A percentile compares a stretch with the other conserved stretches of the same genome.
phyloP scores from a whole-genome alignment of 2,113 vertebrate genomes.

The Henicopernis longicauda region DNA sequence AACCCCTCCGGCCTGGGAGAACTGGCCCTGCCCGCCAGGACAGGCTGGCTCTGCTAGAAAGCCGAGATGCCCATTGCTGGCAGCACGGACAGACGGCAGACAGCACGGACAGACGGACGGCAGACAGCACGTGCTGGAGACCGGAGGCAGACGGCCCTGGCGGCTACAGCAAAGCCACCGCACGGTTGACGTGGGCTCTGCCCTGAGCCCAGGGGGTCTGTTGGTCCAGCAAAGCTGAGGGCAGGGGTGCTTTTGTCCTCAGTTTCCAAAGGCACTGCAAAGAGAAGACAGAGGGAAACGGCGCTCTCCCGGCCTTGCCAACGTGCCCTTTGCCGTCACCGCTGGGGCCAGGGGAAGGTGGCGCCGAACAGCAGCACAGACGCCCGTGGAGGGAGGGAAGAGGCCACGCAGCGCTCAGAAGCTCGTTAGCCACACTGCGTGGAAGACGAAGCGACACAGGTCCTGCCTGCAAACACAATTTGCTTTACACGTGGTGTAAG shows the following conservation, averaged over 20 bases:
- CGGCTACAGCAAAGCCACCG: neutral
- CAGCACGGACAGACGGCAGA: fast-evolving
- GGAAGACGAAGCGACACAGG: fast-evolving
- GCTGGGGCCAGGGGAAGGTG: neutral
- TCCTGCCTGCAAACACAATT: neutral
- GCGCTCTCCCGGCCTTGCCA: neutral
- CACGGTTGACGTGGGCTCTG: neutral
- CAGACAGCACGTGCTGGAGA: neutral
- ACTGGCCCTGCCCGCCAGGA: neutral
- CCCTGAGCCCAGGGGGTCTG: neutral
- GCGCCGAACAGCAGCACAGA: fast-evolving
- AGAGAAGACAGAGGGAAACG: neutral
- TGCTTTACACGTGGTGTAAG: neutral
- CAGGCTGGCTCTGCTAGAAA: neutral
- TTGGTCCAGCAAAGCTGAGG: neutral
- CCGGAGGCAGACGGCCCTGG: fast-evolving
- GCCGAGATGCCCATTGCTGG: neutral
- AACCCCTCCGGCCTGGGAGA: neutral
- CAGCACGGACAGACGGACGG: fast-evolving
- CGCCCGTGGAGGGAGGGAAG: neutral
- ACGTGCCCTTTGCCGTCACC: fast-evolving
- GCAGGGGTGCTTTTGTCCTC: neutral
- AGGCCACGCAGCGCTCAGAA: fast-evolving
- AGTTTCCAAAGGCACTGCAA: neutral
- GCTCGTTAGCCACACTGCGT: fast-evolving